These are phyloP conservation scores for Atlantisia rogersi DNA, from an alignment of 2,113 vertebrate genomes.

Conservation along the genomic window DNA sequence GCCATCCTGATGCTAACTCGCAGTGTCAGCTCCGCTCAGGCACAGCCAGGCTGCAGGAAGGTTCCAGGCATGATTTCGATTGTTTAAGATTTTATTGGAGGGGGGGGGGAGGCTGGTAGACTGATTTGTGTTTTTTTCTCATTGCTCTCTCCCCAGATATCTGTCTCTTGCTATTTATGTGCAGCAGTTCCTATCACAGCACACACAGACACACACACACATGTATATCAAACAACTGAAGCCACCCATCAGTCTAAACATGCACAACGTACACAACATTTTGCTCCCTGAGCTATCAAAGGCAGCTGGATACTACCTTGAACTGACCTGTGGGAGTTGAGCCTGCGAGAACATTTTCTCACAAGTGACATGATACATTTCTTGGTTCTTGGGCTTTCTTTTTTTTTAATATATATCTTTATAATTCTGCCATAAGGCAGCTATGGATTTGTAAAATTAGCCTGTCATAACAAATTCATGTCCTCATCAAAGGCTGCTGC, in stretches of 20 bases:
- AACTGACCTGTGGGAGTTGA: slow-evolving; percentile 7
- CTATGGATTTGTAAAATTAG: slow-evolving; percentile 64
- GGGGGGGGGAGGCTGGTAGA: background rate
- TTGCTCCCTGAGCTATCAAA: background rate
- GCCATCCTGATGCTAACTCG: background rate
- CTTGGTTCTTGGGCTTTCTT: background rate
- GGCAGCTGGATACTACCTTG: background rate
- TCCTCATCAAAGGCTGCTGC: slow-evolving; percentile 64
- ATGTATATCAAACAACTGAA: background rate
- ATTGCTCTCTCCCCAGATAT: background rate
- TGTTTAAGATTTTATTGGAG: background rate
- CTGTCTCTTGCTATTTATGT: background rate
- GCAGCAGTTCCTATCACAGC: background rate
- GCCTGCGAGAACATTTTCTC: background rate
- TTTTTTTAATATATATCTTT: slow-evolving; percentile 45
- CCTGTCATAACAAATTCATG: slow-evolving; percentile 72
- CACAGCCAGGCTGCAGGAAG: background rate
- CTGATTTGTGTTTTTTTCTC: background rate
- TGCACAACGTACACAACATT: background rate
- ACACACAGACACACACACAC: background rate
- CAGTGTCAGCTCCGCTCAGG: background rate
- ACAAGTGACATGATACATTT: background rate
- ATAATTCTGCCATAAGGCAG: slow-evolving; percentile 56
- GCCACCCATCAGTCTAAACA: slow-evolving; percentile 12
- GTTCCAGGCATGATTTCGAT: background rate